Evolutionary conservation across 2,888 invertebrate species (phyloP).

Genomic region (Gryllus longicercus): DNA sequence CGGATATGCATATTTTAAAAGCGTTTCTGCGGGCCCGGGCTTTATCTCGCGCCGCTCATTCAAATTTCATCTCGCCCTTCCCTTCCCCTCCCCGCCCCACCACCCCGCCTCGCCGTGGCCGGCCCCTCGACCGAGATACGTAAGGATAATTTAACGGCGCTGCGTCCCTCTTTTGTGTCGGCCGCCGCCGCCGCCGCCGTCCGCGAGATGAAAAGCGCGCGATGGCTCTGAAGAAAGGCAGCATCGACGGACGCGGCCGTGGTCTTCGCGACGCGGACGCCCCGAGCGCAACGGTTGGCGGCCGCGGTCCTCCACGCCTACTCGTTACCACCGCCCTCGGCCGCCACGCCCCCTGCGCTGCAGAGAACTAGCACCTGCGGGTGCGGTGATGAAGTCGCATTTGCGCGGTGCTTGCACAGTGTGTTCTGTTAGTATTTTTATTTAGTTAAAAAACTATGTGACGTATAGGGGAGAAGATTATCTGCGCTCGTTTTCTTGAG

Average conservation of each 20-base stretch:
- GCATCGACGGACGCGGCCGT: background rate
- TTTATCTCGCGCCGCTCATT: slow-evolving; percentile 1
- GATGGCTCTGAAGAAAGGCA: background rate
- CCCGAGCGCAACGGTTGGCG: too few relatives aligned
- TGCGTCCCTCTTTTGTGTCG: background rate
- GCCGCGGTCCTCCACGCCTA: too few relatives aligned
- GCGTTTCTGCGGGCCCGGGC: background rate
- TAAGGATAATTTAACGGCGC: background rate
- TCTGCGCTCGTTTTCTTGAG: too few relatives aligned
- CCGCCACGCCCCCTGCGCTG: too few relatives aligned
- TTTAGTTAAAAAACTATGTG: too few relatives aligned
- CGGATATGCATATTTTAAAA: background rate
- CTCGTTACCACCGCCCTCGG: too few relatives aligned
- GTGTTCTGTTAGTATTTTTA: too few relatives aligned
- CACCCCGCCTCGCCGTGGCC: background rate
- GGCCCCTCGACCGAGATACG: background rate
- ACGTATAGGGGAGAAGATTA: too few relatives aligned
- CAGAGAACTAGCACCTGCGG: too few relatives aligned
- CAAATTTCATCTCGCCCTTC: background rate
- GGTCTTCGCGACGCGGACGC: too few relatives aligned
- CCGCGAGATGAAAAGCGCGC: background rate
- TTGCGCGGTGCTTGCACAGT: too few relatives aligned
- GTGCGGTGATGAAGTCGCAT: too few relatives aligned
- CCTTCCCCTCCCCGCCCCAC: background rate
- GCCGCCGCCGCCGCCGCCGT: background rate